Evolutionary conservation across 2,797 vertebrate species (phyloP).

Genomic region (Malacoctenus gilli): DNA sequence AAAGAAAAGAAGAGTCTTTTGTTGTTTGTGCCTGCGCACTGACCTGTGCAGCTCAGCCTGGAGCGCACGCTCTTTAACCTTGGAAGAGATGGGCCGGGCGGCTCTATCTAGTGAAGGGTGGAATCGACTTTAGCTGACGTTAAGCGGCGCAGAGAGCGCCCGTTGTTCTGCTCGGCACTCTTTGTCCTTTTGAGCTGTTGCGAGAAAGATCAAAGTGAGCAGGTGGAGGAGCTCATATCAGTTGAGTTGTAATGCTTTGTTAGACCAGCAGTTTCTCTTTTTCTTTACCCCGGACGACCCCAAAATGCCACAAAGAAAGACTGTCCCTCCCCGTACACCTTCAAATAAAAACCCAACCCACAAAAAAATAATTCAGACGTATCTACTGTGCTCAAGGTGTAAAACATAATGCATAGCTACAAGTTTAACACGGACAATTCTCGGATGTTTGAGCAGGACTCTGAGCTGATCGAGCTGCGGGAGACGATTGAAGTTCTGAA

Average conservation of each 20-base stretch:
- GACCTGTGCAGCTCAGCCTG: conserved; percentile 70
- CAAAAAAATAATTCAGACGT: background rate
- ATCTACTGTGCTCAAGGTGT: background rate
- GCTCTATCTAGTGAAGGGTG: conserved; percentile 48
- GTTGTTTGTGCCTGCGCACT: conserved; percentile 72
- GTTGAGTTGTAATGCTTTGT: background rate
- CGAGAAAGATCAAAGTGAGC: conserved; percentile 11
- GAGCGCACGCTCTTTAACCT: conserved; percentile 67
- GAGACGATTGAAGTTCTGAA: conserved; percentile 93
- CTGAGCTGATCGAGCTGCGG: conserved; percentile 88
- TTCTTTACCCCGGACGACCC: no score
- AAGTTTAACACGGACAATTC: background rate
- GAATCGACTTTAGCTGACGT: conserved; percentile 41
- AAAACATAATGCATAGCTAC: background rate
- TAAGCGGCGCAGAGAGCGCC: conserved; percentile 37
- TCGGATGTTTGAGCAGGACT: conserved; percentile 79
- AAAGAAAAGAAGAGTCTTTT: conserved; percentile 43
- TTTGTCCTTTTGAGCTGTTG: conserved; percentile 47
- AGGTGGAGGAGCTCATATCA: conserved; percentile 32
- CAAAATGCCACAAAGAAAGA: no score
- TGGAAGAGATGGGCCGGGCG: conserved; percentile 52
- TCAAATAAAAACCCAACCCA: background rate
- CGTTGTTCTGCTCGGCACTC: conserved; percentile 17
- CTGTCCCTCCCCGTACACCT: no score
- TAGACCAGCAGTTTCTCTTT: no score